Conservation (phyloP, 2,113 vertebrate species). For the Candoia aspera region DNA sequence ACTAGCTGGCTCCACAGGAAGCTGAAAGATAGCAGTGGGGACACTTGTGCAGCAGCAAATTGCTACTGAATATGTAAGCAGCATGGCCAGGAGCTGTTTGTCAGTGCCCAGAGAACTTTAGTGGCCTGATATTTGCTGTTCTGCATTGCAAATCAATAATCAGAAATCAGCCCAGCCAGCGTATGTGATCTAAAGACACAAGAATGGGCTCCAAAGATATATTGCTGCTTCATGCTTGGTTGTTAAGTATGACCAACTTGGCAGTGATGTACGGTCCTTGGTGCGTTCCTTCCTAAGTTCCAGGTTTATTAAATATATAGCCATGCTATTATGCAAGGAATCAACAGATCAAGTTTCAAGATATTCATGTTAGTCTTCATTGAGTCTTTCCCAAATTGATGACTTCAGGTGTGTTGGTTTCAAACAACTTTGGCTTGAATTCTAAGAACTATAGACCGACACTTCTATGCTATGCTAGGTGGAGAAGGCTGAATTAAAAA, state of each 20-base stretch:
- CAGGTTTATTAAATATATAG: neutral
- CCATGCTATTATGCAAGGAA: neutral
- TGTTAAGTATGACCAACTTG: neutral
- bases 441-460: neutral
- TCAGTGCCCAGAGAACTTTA: neutral
- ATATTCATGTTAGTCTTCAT: neutral
- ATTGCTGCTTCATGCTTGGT: slow-evolving; percentile 1
- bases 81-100: neutral
- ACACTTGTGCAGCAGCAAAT: neutral
- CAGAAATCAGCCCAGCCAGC: neutral
- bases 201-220: neutral
- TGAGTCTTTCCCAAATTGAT: neutral
- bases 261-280: neutral
- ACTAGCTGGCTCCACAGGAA: neutral
- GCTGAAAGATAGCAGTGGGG: neutral
- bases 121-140: neutral
- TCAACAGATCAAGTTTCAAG: neutral
- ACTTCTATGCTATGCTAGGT: neutral
- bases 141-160: neutral
- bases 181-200: neutral
- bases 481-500: neutral
- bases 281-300: neutral
- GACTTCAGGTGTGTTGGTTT: neutral
- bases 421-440: neutral
- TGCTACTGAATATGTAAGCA: neutral